Percentiles rank a stretch among this genome's conserved stretches.
Evolutionary conservation across 2,113 vertebrate species (phyloP).

Genomic region (Phyllostomus discolor): DNA sequence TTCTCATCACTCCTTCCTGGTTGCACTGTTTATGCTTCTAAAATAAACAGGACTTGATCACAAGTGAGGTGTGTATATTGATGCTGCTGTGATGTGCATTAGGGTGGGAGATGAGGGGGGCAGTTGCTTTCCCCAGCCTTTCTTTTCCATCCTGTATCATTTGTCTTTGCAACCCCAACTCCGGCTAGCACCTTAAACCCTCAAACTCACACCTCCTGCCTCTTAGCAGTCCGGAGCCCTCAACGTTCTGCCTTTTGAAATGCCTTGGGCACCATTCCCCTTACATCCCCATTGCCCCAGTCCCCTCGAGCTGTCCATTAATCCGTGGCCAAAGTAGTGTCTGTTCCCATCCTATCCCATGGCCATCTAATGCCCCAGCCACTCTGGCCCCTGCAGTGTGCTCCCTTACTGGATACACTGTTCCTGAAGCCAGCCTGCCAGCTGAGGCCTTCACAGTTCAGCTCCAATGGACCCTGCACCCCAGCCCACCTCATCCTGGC

Average conservation of each 20-base stretch:
- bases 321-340: background rate
- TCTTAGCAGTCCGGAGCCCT: background rate
- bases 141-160: background rate
- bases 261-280: background rate
- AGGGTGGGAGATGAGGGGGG: accelerated
- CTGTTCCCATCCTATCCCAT: background rate
- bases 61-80: background rate
- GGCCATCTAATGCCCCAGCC: background rate
- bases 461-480: background rate
- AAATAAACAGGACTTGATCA: slow-evolving; percentile 66
- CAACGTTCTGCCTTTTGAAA: background rate
- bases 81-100: background rate
- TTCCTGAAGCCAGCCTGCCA: background rate
- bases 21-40: slow-evolving; percentile 54
- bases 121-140: background rate
- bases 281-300: background rate
- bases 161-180: background rate
- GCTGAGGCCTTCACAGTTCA: background rate
- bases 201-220: background rate
- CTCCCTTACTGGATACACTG: background rate
- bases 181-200: background rate
- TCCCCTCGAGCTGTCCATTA: background rate
- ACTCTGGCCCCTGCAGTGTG: background rate
- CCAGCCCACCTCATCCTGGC: background rate
- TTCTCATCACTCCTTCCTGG: background rate